Evolutionary conservation across 1,140 invertebrate species (phyloP), one percentile per base, ranked within the genome.

Genomic region (Leptopilina boulardi): DNA sequence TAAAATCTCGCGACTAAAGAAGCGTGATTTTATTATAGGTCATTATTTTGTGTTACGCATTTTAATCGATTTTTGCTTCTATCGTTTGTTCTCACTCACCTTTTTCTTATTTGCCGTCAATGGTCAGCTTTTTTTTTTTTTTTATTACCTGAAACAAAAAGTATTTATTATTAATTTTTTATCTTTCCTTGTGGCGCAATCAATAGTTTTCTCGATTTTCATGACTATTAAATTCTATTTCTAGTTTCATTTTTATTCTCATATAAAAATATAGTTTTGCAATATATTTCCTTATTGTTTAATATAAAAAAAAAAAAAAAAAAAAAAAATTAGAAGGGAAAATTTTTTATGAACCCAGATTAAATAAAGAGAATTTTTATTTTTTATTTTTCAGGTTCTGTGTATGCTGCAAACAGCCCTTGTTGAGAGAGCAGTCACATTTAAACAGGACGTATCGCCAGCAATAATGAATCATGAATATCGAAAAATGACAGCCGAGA

Each of bases 371-470:
- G 34, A 19, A 71, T 38, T 18, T 41, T 76, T 54, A 70, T 54
- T 75, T 66, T 4, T n/a, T 26, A 77, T 74, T 26, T 80, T 87
- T 6, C 87, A 93, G 91, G 89, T 93, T 0, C 87, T 94, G 34
- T 93, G 93, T 82, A 92, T 93, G 83, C 73, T 91, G 0, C 93
- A 94, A 80, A 90, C 91, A 30, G 92, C 92, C 3, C 89, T 95
- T 77, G 83, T 91, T 11, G 93, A 93, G 56, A 91, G 92, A n/a
- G 89, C 90, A 1, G 87, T 94, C 6, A 79, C 80, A 8, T 87
- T 87, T 10, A 86, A 91, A 1, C 75, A 83, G 0, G 92, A 94
- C 80, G 91, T 94, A 2, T 87, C 86, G 0, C 88, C 93, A 2
- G 91, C 93, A 34, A 89, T 92, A 21, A 95, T 95, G 94, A 80